Evolutionary conservation across 2,888 invertebrate species (phyloP), one percentile per base, ranked within the genome.

Genomic region (Volucella inanis): DNA sequence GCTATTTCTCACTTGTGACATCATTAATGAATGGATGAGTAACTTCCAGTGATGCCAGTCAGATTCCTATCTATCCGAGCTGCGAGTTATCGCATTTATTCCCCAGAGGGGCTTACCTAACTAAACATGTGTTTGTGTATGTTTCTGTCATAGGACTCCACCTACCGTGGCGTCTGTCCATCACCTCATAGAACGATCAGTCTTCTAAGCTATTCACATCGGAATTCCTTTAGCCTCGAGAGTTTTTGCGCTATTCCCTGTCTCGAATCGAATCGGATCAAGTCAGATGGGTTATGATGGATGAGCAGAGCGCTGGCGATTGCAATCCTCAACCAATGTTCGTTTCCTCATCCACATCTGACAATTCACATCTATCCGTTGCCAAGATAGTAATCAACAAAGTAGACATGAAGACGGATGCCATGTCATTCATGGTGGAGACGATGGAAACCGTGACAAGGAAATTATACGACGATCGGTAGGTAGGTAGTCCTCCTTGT

Each of bases 1-100:
- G 81, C 76, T 85, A 85, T 85, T 85, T 85, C 85, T 85, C 85
- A 81, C 85, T 72, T 80, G 85, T 81, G 85, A 85, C 85, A 81
- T 76, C 67, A 76, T 59, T 81, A 85, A 81, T 85, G 76, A 85
- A 81, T 62, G 84, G 80, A 75, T 76, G 84, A 84, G 75, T 61
- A 70, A 75, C 59, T 80, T 70, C 74, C 67, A 75, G 70, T 71
- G 79, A 84, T 75, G 84, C 84, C 79, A 75, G 65, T 18, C 70
- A 70, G 62, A 62, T 54, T 50, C 62, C 64, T 57, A 68, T 79
- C 75, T 18, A 67, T 65, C 70, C 65, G 64, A 65, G 52, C 61
- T 79, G 59, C 31, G 31, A 31, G 31, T 31, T 31, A 74, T 57
- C 55, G 54, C 59, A 64, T 65, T 31, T 31, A 31, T 54, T 45